Percentiles rank a stretch among this genome's conserved stretches.
These are phyloP conservation scores for Hecatera dysodea DNA, from an alignment of 2,888 invertebrate genomes.

Conservation along the genomic window DNA sequence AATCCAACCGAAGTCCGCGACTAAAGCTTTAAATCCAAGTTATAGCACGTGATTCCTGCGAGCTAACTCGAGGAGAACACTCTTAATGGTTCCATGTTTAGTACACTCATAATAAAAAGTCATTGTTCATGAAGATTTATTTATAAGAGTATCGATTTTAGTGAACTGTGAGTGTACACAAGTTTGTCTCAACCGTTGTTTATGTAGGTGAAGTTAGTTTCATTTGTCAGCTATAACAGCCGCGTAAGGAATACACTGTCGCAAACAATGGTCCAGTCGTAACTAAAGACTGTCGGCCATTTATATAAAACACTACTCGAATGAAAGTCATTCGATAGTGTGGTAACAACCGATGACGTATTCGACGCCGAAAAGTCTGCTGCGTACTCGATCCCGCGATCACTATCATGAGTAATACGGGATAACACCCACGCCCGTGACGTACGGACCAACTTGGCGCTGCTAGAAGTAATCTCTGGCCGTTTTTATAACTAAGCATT, in stretches of 20 bases:
- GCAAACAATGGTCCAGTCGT: slow-evolving; percentile 43
- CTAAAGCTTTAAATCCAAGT: slow-evolving; percentile 58
- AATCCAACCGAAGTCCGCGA: slow-evolving; percentile 49
- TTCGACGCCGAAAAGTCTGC: slow-evolving; percentile 71
- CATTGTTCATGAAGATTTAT: slow-evolving; percentile 15
- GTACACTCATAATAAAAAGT: slow-evolving; percentile 38
- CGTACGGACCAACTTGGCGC: slow-evolving; percentile 53
- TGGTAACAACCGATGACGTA: slow-evolving; percentile 66
- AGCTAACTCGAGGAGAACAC: slow-evolving; percentile 42
- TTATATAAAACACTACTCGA: slow-evolving; percentile 39
- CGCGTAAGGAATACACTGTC: slow-evolving; percentile 25
- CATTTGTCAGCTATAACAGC: slow-evolving; percentile 23
- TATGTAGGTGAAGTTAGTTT: slow-evolving; percentile 16
- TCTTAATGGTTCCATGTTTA: slow-evolving; percentile 45
- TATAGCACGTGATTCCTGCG: slow-evolving; percentile 49
- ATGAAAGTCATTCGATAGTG: slow-evolving; percentile 61
- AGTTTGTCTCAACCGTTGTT: slow-evolving; percentile 1
- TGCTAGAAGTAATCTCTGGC: slow-evolving; percentile 59
- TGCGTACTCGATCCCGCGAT: slow-evolving; percentile 65
- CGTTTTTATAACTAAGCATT: slow-evolving; percentile 55
- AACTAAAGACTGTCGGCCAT: slow-evolving; percentile 48
- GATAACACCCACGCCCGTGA: slow-evolving; percentile 70
- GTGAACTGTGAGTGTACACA: not conserved
- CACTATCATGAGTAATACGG: slow-evolving; percentile 69
- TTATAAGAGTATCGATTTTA: slow-evolving; percentile 32